These are phyloP conservation scores for Eupelmus urozonus DNA, from an alignment of 2,888 invertebrate genomes.

Conservation along the genomic window DNA sequence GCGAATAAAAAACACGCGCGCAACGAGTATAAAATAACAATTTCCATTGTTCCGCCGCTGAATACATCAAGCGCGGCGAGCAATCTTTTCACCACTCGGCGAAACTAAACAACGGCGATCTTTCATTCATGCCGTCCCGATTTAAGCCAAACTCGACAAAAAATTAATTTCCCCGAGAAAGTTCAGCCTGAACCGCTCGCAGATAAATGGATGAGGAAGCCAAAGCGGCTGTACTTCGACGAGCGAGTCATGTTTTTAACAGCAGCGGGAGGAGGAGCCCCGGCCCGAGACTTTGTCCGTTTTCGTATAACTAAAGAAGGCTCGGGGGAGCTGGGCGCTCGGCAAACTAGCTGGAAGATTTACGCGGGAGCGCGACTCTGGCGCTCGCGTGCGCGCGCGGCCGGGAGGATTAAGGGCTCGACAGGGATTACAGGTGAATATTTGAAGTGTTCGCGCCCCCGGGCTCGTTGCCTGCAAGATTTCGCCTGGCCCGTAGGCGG, in stretches of 20 bases:
- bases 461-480: neutral
- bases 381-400: too few relatives aligned
- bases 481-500: too few relatives aligned
- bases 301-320: conserved; percentile 51
- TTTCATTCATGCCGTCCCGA: neutral
- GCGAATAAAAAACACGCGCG: too few relatives aligned
- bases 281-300: conserved; percentile 23
- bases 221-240: conserved; percentile 10
- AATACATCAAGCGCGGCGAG: too few relatives aligned
- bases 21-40: too few relatives aligned
- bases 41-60: too few relatives aligned
- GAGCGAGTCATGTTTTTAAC: conserved; percentile 37
- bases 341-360: conserved; percentile 56
- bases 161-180: conserved; percentile 28
- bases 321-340: conserved; percentile 33
- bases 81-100: too few relatives aligned
- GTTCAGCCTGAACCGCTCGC: neutral
- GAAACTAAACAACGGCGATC: too few relatives aligned
- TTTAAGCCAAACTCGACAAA: neutral
- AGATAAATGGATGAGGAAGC: conserved; percentile 31
- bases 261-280: neutral
- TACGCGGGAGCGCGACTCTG: conserved; percentile 48
- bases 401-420: conserved; percentile 57
- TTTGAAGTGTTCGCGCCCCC: conserved; percentile 43
- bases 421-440: conserved; percentile 59